These are phyloP conservation scores for Microplitis mediator DNA, from an alignment of 1,140 invertebrate genomes.

Conservation along the genomic window DNA sequence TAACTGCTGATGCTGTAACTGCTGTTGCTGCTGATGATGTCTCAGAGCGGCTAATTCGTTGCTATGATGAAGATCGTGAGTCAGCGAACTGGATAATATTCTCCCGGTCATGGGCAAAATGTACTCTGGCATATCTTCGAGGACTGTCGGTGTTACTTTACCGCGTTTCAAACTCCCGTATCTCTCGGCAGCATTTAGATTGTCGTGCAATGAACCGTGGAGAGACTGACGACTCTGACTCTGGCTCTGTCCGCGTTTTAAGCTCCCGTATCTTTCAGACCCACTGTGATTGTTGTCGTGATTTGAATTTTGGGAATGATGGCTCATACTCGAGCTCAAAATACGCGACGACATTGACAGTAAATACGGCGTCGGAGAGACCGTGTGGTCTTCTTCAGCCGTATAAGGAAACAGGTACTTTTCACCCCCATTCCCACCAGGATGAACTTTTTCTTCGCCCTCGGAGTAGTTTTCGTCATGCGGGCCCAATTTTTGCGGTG, in stretches of 20 bases:
- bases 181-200: constrained; percentile 52
- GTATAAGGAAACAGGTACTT: constrained; percentile 81
- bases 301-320: constrained; percentile 65
- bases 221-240: neutral
- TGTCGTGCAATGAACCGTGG: constrained; percentile 41
- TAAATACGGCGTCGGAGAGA: constrained; percentile 62
- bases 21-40: constrained; percentile 44
- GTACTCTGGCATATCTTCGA: constrained; percentile 55
- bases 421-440: constrained; percentile 60
- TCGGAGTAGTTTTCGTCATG: constrained; percentile 72
- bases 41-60: constrained; percentile 56
- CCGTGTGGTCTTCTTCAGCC: constrained; percentile 64
- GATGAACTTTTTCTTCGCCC: constrained; percentile 72
- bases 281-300: constrained; percentile 54
- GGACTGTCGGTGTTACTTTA: constrained; percentile 51
- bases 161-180: constrained; percentile 39
- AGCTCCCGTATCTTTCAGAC: constrained; percentile 51
- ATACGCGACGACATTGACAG: constrained; percentile 58
- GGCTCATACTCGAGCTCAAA: constrained; percentile 56
- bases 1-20: constrained; percentile 32
- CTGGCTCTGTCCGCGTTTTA: constrained; percentile 33
- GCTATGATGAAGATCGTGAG: constrained; percentile 56
- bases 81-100: constrained; percentile 55
- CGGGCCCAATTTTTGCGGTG: constrained; percentile 64
- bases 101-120: constrained; percentile 58